Evolutionary conservation across 2,797 vertebrate genomes (phyloP), one percentile per base, ranked within the genome.

Genomic region (Ctenopoma multispine): DNA sequence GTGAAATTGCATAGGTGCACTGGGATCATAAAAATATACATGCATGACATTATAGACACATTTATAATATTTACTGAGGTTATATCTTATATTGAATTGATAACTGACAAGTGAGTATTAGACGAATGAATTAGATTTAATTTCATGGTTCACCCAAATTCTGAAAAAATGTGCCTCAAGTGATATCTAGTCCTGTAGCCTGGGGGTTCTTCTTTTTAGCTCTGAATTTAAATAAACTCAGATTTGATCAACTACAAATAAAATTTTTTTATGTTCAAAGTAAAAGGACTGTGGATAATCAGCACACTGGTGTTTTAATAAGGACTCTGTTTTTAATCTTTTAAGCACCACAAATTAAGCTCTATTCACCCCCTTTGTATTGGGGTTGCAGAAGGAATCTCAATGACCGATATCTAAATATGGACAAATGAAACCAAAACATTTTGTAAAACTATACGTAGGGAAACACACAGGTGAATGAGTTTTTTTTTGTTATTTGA

Each of bases 301-400:
- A 7, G 34, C 13, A 50, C 46, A 36, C 5, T 38, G 47, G 12
- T 21, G 31, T 36, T 20, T 21, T 38, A 36, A 55, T 20, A 2
- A 10, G 38, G 44, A 56, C 24, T 24, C 41, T 60, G 21, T 57
- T 61, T 56, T 53, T 56, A 59, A 58, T 71, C 40, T 40, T 79
- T 70, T 50, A 7, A 63, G 61, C 11, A 8, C 31, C 29, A 44
- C 12, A 27, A 57, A 29, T 41, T 12, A 46, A 36, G 29, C 18
- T 48, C 8, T 23, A n/a, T 60, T 70, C 17, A 55, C 5, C 3
- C 23, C 0, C 18, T 53, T 53, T 27, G 14, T 54, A 12, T 38
- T n/a, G n/a, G 10, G 14, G 2, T 31, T 8, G 31, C 36, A 53
- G 31, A 1, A 57, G 7, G 41, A 69, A 58, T 47, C 40, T 59